These are phyloP conservation scores for Tyrophagus putrescentiae DNA, from an alignment of 1,140 invertebrate species.

Conservation along the genomic window DNA sequence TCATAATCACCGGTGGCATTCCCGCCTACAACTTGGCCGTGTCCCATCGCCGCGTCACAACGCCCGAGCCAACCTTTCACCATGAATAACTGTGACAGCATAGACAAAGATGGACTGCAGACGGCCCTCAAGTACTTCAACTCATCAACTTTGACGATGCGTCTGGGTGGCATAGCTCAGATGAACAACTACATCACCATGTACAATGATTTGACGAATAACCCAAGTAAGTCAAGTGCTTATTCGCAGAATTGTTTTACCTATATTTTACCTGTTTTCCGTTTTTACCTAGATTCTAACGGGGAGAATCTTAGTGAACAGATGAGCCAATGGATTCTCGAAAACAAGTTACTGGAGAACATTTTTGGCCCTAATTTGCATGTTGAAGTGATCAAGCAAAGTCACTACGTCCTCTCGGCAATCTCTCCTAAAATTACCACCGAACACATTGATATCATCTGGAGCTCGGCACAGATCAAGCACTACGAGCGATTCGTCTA, in stretches of 20 bases:
- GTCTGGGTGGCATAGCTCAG: slow-evolving; percentile 75
- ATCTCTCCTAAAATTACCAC: slow-evolving; percentile 78
- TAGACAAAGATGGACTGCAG: slow-evolving; percentile 63
- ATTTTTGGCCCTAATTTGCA: slow-evolving; percentile 90
- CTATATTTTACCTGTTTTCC: slow-evolving; percentile 1
- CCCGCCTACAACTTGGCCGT: no score
- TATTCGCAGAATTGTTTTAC: background rate
- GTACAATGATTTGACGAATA: slow-evolving; percentile 69
- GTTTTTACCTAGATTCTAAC: background rate
- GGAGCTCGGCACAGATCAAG: slow-evolving; percentile 81
- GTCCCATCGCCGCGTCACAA: no score
- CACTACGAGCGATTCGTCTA: slow-evolving; percentile 84
- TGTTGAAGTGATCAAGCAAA: slow-evolving; percentile 86
- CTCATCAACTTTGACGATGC: slow-evolving; percentile 77
- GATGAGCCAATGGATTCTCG: slow-evolving; percentile 69
- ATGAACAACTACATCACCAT: slow-evolving; percentile 82
- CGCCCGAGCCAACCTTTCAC: no score
- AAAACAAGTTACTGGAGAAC: slow-evolving; percentile 80
- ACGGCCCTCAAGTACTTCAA: slow-evolving; percentile 88
- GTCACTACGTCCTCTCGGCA: slow-evolving; percentile 79
- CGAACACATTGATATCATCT: slow-evolving; percentile 80
- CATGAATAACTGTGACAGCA: no score
- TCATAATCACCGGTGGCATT: no score
- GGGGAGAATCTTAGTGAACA: slow-evolving; percentile 49
- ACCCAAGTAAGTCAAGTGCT: background rate